These are phyloP conservation scores for Enhydra lutris DNA, from an alignment of 2,113 vertebrate species.

Conservation along the genomic window DNA sequence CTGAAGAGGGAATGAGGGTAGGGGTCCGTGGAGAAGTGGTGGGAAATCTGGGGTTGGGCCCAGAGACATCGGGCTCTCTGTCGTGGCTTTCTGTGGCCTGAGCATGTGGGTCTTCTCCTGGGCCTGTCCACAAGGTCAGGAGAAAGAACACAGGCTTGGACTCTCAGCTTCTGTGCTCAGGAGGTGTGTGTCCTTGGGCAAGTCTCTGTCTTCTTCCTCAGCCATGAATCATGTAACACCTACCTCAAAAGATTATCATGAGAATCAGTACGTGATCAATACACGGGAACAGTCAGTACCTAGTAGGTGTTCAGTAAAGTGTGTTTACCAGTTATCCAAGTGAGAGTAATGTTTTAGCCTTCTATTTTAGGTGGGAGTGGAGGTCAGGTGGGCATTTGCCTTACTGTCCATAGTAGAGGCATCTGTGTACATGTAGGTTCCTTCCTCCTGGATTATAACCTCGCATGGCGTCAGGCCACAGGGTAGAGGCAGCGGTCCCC, in stretches of 20 bases:
- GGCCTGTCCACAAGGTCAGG: background rate
- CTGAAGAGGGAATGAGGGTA: background rate
- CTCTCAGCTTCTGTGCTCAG: background rate
- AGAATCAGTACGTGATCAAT: background rate
- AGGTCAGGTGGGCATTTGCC: background rate
- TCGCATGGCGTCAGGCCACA: background rate
- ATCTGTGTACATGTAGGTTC: too few species aligned
- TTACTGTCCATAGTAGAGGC: background rate
- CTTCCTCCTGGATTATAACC: background rate
- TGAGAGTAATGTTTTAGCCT: background rate
- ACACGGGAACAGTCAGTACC: background rate
- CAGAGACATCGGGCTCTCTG: background rate
- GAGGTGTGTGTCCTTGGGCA: background rate
- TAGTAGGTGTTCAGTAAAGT: background rate
- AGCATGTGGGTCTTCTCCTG: background rate
- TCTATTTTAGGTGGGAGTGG: background rate
- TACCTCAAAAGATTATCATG: background rate
- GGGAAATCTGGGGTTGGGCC: background rate
- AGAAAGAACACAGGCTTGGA: background rate
- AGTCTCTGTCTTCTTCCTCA: background rate
- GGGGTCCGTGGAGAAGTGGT: background rate
- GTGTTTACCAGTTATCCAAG: background rate
- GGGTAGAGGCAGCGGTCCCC: background rate
- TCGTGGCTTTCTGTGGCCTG: background rate
- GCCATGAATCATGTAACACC: too few species aligned